Evolutionary conservation across 2,113 vertebrate genomes (phyloP).

Genomic region (Chaetorhynchus papuensis): DNA sequence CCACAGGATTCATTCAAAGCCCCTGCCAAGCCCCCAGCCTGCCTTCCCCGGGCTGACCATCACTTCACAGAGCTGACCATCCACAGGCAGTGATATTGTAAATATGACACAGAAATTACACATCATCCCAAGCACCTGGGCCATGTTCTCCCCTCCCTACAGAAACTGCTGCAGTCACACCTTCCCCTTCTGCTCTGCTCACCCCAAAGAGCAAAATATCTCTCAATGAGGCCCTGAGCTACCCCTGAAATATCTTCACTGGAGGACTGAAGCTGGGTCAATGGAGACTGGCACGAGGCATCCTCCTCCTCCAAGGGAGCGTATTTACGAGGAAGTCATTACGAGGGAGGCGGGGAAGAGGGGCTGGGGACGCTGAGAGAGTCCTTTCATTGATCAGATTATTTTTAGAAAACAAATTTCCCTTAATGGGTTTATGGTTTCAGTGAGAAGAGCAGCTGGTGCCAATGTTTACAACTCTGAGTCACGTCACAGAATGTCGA

Average conservation of each 20-base stretch:
- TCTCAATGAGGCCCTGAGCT: not conserved
- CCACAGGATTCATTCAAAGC: not conserved
- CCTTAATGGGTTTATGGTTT: conserved; percentile 56
- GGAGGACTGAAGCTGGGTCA: not conserved
- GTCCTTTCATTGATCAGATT: conserved; percentile 58
- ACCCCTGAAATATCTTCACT: not conserved
- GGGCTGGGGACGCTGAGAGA: conserved; percentile 33
- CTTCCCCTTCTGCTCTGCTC: not conserved
- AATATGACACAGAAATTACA: not conserved
- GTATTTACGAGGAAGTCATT: conserved; percentile 22
- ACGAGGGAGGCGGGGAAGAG: not conserved
- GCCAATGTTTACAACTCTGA: conserved; percentile 49
- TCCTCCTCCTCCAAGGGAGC: not conserved
- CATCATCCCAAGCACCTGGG: not conserved
- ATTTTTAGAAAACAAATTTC: conserved; percentile 57
- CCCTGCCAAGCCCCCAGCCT: not conserved
- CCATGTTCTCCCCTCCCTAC: not conserved
- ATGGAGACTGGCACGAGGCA: not conserved
- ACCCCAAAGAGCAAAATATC: not conserved
- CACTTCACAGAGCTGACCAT: not conserved
- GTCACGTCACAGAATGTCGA: conserved; percentile 18
- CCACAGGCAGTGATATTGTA: not conserved
- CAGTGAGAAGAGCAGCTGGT: conserved; percentile 39
- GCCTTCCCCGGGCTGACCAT: not conserved
- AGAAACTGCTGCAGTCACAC: not conserved